Percentiles rank a stretch among this genome's conserved stretches.
Evolutionary conservation across 2,113 vertebrate species (phyloP).

Genomic region (Tapirus terrestris): DNA sequence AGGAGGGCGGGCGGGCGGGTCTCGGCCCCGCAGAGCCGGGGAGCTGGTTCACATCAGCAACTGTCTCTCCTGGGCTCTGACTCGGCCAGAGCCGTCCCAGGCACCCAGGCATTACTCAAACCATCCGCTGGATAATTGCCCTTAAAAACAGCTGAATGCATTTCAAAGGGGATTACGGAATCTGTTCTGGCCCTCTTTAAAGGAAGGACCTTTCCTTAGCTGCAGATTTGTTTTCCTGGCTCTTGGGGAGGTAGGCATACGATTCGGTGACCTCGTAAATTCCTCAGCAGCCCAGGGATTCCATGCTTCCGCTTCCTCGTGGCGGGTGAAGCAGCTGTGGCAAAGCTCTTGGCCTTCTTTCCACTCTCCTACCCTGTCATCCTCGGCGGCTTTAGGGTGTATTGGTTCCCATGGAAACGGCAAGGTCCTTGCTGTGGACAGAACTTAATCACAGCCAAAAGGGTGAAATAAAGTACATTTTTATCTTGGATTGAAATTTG

Average conservation of each 20-base stretch:
- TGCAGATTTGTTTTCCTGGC: constrained; percentile 18
- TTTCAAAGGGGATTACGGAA: constrained; percentile 35
- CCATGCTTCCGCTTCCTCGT: constrained; percentile 22
- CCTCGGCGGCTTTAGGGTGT: constrained; percentile 53
- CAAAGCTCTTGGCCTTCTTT: constrained; percentile 62
- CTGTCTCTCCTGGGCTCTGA: neutral
- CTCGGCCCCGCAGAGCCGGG: neutral
- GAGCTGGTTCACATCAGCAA: rapidly evolving
- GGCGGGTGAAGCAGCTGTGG: neutral
- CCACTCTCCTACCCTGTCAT: constrained; percentile 31
- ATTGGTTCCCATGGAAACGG: constrained; percentile 73
- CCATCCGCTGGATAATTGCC: neutral
- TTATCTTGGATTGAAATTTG: constrained; percentile 78
- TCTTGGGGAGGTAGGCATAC: neutral
- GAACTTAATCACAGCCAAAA: constrained; percentile 77
- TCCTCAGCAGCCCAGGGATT: neutral
- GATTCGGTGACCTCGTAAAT: constrained; percentile 34
- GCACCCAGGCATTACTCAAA: neutral
- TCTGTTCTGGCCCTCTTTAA: neutral
- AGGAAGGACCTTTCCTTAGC: constrained; percentile 31
- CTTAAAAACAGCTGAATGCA: neutral
- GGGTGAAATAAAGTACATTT: constrained; percentile 71
- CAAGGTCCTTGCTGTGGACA: constrained; percentile 74
- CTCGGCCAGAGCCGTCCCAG: neutral
- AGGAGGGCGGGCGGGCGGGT: neutral